Conservation (phyloP, 2,797 vertebrate genomes). For the Neosilurus mollespiculum region DNA sequence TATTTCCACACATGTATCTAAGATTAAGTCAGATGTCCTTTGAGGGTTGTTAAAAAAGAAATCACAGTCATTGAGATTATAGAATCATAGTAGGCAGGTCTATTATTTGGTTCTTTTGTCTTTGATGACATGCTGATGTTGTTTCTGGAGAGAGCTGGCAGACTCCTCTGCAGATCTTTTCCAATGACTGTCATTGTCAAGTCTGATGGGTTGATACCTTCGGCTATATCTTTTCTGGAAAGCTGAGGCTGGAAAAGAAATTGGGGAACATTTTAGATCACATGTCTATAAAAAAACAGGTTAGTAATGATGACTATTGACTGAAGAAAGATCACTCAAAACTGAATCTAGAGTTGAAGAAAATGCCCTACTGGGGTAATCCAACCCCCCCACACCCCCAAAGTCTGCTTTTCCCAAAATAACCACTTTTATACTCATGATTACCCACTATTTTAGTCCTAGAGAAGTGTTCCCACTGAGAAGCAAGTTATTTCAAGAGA, state of each 20-base stretch:
- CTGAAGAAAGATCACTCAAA: background rate
- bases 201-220: slow-evolving; percentile 84
- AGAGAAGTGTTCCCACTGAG: too few species aligned
- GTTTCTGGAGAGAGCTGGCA: slow-evolving; percentile 66
- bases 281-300: background rate
- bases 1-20: slow-evolving; percentile 43
- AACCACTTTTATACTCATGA: too few species aligned
- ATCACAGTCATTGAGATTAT: slow-evolving; percentile 60
- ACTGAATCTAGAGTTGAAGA: too few species aligned
- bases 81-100: slow-evolving; percentile 56
- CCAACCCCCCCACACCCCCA: too few species aligned
- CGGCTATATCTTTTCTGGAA: slow-evolving; percentile 88
- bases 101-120: slow-evolving; percentile 80
- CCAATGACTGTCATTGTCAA: slow-evolving; percentile 71
- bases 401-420: too few species aligned
- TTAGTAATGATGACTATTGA: background rate
- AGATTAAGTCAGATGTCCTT: slow-evolving; percentile 43
- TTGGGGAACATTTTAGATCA: background rate
- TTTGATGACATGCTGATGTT: slow-evolving; percentile 80
- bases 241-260: slow-evolving; percentile 81
- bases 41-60: slow-evolving; percentile 54
- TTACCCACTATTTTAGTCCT: too few species aligned
- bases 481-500: too few species aligned
- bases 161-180: slow-evolving; percentile 77
- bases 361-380: too few species aligned